Base-by-base conservation (phyloP, 2,888 invertebrate species). In the Malacosoma neustria region DNA sequence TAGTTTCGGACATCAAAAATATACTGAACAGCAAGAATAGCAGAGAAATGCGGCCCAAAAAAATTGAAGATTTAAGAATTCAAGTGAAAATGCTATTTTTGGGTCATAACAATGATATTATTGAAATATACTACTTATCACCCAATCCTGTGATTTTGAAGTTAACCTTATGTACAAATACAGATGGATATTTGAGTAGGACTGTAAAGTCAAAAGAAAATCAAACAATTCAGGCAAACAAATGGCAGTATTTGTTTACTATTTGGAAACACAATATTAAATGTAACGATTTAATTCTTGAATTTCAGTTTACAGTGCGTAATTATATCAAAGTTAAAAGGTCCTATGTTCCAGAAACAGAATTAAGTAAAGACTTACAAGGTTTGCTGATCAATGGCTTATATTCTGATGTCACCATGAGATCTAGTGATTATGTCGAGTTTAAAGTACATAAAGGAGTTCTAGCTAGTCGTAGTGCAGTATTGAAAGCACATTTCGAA, bases 171-270 rank as follows among this genome's bases (percentile, higher is more conserved):
- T 79, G 73, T 2, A 68, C 79, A 43, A 80, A 79, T 39, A 50
- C 81, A 12, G 80, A 79, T 49, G 61, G 76, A 14, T 84, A 75
- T 42, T 79, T 81, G 45, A 81, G 82, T 42, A 69, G 82, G 3
- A 77, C 80, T 0, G 73, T 82, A 14, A 71, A 74, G 1, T 73
- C 75, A 32, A 77, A 76, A 33, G 82, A 84, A 36, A 82, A 79
- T 40, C 79, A 77, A 37, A 77, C 76, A 3, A 68, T 81, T 2
- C 74, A 75, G 49, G 72, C 73, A 0, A 81, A 84, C 41, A 80
- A 81, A 45, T 84, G 84, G 84, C 82, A 84, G 48, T 82, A 76
- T 43, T 55, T 85, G 33, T 73, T 79, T 2, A 80, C 77, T 1
- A 51, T 84, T 12, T 82, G 65, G 37, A 85, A 80, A 36, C 59